A percentile compares a stretch with the other conserved stretches of the same genome.
Evolutionary conservation across 1,140 invertebrate species (phyloP).

Genomic region (Gryllus bimaculatus): DNA sequence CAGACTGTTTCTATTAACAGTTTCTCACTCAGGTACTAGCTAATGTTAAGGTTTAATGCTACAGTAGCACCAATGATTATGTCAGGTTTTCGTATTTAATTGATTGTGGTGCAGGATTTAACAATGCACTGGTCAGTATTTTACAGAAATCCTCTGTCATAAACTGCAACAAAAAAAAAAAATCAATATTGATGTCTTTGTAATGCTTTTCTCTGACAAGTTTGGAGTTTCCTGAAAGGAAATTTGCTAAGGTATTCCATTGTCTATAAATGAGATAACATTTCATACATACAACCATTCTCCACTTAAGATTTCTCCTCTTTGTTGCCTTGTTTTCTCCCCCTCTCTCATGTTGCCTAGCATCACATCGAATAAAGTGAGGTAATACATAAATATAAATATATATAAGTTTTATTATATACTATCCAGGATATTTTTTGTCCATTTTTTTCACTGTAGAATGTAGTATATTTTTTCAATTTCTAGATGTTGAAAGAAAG

Average conservation of each 20-base stretch:
- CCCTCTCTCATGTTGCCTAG: neutral
- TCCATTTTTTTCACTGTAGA: constrained; percentile 5
- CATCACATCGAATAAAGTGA: constrained; percentile 1
- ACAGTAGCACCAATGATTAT: neutral
- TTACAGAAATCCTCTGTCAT: too few relatives aligned
- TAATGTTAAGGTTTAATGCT: neutral
- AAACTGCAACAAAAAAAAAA: too few relatives aligned
- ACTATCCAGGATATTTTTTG: constrained; percentile 2
- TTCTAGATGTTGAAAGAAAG: constrained; percentile 1
- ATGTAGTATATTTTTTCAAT: neutral
- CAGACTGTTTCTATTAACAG: neutral
- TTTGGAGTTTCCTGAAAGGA: neutral
- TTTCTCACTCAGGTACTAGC: neutral
- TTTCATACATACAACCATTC: neutral
- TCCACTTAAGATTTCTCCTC: neutral
- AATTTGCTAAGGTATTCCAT: neutral
- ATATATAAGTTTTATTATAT: neutral
- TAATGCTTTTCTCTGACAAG: too few relatives aligned
- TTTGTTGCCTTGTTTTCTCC: neutral
- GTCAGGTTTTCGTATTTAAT: neutral
- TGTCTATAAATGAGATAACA: neutral
- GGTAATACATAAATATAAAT: neutral
- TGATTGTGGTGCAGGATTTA: too few relatives aligned
- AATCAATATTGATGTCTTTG: too few relatives aligned
- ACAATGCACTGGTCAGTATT: too few relatives aligned